Evolutionary conservation across 1,140 invertebrate species (phyloP).

Genomic region (Octopus sinensis): DNA sequence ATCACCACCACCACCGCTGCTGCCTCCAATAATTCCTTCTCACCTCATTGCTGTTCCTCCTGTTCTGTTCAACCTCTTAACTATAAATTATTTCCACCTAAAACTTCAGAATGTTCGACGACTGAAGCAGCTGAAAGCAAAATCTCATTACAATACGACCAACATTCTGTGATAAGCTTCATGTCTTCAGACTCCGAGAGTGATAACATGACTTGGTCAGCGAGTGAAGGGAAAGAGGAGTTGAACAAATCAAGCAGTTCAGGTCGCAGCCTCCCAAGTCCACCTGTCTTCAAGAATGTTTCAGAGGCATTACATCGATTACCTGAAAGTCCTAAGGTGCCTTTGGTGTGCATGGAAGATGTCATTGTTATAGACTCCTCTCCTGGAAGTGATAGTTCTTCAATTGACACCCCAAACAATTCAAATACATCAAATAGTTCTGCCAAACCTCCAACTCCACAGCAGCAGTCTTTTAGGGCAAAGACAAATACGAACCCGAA

Average conservation of each 20-base stretch:
- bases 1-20: not conserved
- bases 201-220: too few species aligned
- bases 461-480: not conserved
- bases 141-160: not conserved
- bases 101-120: not conserved
- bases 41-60: not conserved
- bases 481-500: not conserved
- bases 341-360: constrained; percentile 11
- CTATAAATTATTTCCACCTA: not conserved
- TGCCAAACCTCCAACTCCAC: not conserved
- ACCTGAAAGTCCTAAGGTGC: not conserved
- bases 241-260: too few species aligned
- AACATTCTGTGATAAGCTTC: not conserved
- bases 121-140: not conserved
- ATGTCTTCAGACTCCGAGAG: too few species aligned
- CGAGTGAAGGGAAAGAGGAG: too few species aligned
- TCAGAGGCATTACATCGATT: not conserved
- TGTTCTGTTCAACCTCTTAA: not conserved
- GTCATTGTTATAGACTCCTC: not conserved
- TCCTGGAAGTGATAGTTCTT: not conserved
- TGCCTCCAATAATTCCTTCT: not conserved
- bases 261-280: not conserved
- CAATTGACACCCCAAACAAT: too few species aligned
- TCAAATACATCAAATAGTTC: not conserved
- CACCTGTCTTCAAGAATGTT: constrained; percentile 10